Percentiles rank a stretch among this genome's conserved stretches.
Conservation (phyloP, 2,113 vertebrate genomes). For the Pandion haliaetus region DNA sequence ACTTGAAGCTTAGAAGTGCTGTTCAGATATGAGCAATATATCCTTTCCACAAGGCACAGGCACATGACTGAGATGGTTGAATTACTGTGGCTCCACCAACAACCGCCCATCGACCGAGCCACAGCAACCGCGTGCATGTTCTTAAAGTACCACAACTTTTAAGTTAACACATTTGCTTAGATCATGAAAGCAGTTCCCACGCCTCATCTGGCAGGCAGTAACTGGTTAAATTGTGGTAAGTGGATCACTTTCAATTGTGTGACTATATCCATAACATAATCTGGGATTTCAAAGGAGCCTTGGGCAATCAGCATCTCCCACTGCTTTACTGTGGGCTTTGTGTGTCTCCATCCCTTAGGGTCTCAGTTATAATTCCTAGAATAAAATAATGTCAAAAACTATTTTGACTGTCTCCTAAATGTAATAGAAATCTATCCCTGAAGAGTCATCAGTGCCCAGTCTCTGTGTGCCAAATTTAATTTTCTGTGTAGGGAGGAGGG, state of each 20-base stretch:
- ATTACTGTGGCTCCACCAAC: not conserved
- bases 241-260: conserved; percentile 48
- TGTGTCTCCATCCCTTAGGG: not conserved
- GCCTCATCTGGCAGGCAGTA: conserved; percentile 6
- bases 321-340: conserved; percentile 17
- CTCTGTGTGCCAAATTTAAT: conserved; percentile 18
- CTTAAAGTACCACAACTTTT: not conserved
- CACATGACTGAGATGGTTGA: not conserved
- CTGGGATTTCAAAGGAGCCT: conserved; percentile 50
- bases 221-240: conserved; percentile 44
- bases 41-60: not conserved
- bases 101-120: not conserved
- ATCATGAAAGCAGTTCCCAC: not conserved
- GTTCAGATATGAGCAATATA: not conserved
- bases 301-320: conserved; percentile 36
- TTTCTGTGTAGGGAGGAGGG: not conserved
- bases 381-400: conserved; percentile 54
- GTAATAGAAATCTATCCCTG: conserved; percentile 53
- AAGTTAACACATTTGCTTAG: not conserved
- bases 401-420: conserved; percentile 49
- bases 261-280: conserved; percentile 41
- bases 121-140: fast-evolving
- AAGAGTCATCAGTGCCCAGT: conserved; percentile 33
- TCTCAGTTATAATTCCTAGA: conserved; percentile 44
- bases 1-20: not conserved